Base-by-base conservation (phyloP, 2,113 vertebrate species). In the Equus przewalskii region DNA sequence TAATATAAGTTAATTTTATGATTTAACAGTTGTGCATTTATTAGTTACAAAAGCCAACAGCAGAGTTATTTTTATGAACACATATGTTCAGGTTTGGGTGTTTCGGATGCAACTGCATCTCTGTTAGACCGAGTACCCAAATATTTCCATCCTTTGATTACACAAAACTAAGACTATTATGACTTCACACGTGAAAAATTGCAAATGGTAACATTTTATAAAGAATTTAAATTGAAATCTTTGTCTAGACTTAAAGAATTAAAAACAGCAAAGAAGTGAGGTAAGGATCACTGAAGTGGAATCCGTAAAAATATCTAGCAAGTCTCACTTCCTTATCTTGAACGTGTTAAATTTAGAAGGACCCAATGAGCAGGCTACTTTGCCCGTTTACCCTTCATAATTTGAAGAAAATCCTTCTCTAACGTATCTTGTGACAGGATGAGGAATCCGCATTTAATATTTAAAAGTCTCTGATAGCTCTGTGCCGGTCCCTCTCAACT, bases 101-200 rank as follows among this genome's bases (percentile, higher is more conserved):
- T 41, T 58, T 22, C 16, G 24, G 56, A 11, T 44, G 80, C 14
- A 14, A 4, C 15, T 10, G 36, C 1, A 14, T 41, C 11, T 67
- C 44, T 24, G 28, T 28, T 6, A 21, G 62, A 49, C 28, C 9
- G 0, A 14, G 44, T 16, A n/a, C 82, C 41, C 62, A 22, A 6
- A 33, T 33, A 12, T n/a, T 51, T 67, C 62, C 30, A 33, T 19
- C 28, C 82, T 51, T 14, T 30, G 62, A 46, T 15, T 67, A 46
- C 30, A 15, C 18, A n/a, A 28, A 56, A 58, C 0, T 3, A n/a
- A 19, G 67, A 28, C 67, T 5, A 26, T 41, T 6, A 0, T 56
- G 67, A 56, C 58, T 72, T 72, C 36, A 58, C 10, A 56, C 4
- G n/a, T 51, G 12, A 69, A 19, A 4, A 21, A 6, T 58, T 73